Evolutionary conservation across 2,113 vertebrate species (phyloP).

Genomic region (Colinus virginianus): DNA sequence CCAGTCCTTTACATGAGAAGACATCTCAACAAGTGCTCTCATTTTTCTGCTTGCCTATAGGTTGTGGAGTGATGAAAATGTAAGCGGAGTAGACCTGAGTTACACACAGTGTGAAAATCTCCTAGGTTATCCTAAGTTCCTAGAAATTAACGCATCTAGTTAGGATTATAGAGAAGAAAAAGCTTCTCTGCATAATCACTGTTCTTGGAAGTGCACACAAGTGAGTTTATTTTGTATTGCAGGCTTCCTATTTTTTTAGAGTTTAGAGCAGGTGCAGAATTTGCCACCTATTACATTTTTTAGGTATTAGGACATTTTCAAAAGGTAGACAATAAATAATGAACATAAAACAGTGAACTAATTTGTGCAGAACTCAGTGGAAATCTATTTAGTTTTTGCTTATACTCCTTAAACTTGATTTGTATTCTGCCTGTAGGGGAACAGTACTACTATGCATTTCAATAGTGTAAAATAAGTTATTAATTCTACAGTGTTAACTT

Average conservation of each 20-base stretch:
- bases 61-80: not conserved
- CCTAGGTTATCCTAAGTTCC: not conserved
- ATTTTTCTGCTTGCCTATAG: not conserved
- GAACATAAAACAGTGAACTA: not conserved
- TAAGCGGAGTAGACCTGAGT: not conserved
- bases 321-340: not conserved
- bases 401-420: conserved; percentile 21
- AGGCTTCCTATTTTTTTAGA: not conserved
- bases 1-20: not conserved
- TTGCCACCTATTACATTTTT: not conserved
- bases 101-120: not conserved
- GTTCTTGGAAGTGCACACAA: not conserved
- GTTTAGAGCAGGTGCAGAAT: not conserved
- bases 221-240: not conserved
- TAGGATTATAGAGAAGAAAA: not conserved
- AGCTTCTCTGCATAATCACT: not conserved
- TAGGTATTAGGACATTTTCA: not conserved
- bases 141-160: not conserved
- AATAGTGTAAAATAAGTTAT: conserved; percentile 22
- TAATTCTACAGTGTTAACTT: conserved; percentile 30
- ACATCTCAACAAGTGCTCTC: not conserved
- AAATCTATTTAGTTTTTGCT: not conserved
- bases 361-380: not conserved
- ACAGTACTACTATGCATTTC: not conserved
- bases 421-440: conserved; percentile 11